Conservation (phyloP, 2,888 invertebrate species). For the Mechanitis messenoides region DNA sequence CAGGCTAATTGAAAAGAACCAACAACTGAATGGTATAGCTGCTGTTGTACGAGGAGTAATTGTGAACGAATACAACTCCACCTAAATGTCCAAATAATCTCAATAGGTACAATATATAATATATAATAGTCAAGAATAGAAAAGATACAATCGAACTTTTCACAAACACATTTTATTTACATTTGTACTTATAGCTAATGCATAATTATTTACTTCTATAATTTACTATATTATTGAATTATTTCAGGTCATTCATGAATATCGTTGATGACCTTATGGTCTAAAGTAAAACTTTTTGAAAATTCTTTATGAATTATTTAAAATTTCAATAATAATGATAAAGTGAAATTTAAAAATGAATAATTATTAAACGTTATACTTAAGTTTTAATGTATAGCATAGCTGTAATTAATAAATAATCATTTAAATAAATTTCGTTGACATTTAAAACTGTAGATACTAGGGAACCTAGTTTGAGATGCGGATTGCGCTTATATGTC, state of each 20-base stretch:
- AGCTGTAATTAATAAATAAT: too few species aligned
- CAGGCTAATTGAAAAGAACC: conserved; percentile 52
- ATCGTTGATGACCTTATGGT: background rate
- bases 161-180: background rate
- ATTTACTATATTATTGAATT: conserved; percentile 6
- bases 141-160: background rate
- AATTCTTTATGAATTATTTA: background rate
- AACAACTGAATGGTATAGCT: conserved; percentile 16
- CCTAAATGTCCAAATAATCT: conserved; percentile 13
- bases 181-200: background rate
- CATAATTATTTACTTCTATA: background rate
- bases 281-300: conserved; percentile 2
- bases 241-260: conserved; percentile 10
- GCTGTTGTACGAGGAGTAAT: conserved; percentile 14
- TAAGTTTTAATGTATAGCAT: too few species aligned
- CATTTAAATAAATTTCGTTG: too few species aligned
- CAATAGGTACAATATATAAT: background rate
- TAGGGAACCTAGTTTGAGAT: too few species aligned
- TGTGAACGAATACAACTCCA: conserved; percentile 22
- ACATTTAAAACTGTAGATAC: too few species aligned
- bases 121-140: background rate
- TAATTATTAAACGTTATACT: too few species aligned
- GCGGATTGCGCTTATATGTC: too few species aligned
- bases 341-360: too few species aligned
- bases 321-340: background rate